These are phyloP conservation scores for Psephotus haematonotus DNA, from an alignment of 2,113 vertebrate species.

Conservation along the genomic window DNA sequence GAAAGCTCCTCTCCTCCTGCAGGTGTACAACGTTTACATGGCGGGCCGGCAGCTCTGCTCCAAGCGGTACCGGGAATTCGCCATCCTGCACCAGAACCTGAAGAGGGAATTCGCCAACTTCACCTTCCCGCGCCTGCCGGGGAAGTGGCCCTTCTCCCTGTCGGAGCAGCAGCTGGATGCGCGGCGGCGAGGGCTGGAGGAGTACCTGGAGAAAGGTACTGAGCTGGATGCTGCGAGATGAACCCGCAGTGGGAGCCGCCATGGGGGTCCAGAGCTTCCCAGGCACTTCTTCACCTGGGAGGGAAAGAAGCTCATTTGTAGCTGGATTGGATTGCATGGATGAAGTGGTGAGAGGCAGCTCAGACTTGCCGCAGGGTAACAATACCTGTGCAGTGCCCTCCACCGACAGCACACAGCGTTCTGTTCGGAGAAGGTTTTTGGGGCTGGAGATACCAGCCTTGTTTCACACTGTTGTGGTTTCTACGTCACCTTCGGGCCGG, in stretches of 20 bases:
- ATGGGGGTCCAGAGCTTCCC: rapidly evolving
- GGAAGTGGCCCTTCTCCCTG: conserved; percentile 96
- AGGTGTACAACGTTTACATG: conserved; percentile 92
- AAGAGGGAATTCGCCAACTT: conserved; percentile 94
- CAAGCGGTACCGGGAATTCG: conserved; percentile 94
- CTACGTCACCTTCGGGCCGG: rapidly evolving
- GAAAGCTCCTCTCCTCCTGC: not conserved
- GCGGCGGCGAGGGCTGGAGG: conserved; percentile 91
- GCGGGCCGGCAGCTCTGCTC: conserved; percentile 94
- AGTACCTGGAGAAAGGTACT: conserved; percentile 93
- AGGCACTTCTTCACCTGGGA: rapidly evolving
- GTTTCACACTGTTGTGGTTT: rapidly evolving
- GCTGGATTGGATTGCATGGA: not conserved
- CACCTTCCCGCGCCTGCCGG: conserved; percentile 91
- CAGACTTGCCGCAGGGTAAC: not conserved
- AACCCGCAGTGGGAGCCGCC: not conserved
- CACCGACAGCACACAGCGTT: not conserved
- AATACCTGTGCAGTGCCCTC: not conserved
- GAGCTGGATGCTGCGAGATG: not conserved
- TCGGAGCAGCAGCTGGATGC: conserved; percentile 95
- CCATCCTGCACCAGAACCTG: conserved; percentile 94
- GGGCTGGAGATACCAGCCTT: not conserved
- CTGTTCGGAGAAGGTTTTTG: not conserved
- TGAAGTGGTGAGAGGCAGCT: not conserved
- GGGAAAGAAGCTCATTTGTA: not conserved